phyloP scores from a whole-genome alignment of 1,140 invertebrate species.

The Mya arenaria region DNA sequence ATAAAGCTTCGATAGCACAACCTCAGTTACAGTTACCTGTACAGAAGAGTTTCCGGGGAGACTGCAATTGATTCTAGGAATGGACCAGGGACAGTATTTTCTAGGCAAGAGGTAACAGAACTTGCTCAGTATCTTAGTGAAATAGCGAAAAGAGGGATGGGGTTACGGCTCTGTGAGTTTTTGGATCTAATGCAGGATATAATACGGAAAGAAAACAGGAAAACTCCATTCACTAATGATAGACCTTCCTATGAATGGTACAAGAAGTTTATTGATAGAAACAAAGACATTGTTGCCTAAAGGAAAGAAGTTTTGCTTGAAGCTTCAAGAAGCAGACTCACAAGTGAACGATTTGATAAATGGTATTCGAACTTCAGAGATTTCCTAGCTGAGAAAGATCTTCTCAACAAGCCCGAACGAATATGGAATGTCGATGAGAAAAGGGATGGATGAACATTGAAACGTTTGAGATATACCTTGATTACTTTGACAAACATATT shows the following conservation, averaged over 20 bases:
- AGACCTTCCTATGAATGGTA: not conserved
- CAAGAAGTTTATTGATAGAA: not conserved
- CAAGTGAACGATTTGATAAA: not conserved
- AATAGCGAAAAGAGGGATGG: slow-evolving; percentile 28
- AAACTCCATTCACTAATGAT: not conserved
- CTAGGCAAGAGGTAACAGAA: slow-evolving; percentile 2
- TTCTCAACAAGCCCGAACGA: slow-evolving; percentile 1
- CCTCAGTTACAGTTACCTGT: slow-evolving; percentile 1
- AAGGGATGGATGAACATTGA: slow-evolving; percentile 28
- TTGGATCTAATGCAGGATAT: slow-evolving; percentile 7
- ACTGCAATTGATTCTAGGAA: slow-evolving; percentile 1
- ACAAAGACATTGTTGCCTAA: not conserved
- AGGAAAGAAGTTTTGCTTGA: slow-evolving; percentile 14
- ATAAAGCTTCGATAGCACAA: slow-evolving; percentile 12
- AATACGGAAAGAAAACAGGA: not conserved
- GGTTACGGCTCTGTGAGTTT: not conserved
- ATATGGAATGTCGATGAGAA: slow-evolving; percentile 27
- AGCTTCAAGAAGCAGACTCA: not conserved
- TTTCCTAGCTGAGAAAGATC: not conserved
- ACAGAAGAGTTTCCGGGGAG: slow-evolving; percentile 4
- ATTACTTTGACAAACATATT: slow-evolving; percentile 42
- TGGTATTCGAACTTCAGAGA: not conserved
- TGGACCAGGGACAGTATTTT: not conserved
- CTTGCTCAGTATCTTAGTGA: slow-evolving; percentile 21
- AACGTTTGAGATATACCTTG: slow-evolving; percentile 19